phyloP scores from a whole-genome alignment of 2,888 invertebrate genomes.

The Neoitamus cyanurus region DNA sequence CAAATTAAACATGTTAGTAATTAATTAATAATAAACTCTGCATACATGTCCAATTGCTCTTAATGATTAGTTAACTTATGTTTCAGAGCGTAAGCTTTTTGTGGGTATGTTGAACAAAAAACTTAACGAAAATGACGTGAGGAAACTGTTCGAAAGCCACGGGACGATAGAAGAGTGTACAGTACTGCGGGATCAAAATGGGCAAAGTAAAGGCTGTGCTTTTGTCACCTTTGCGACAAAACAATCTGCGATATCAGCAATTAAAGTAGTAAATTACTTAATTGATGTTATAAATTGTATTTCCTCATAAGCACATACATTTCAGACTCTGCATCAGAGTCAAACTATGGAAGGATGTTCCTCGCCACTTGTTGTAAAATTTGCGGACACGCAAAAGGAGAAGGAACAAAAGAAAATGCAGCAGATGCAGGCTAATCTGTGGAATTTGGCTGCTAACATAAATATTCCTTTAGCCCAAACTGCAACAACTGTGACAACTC shows the following conservation, averaged over 20 bases:
- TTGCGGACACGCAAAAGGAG: conserved; percentile 99
- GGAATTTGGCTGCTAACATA: conserved; percentile 79
- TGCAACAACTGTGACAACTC: conserved; percentile 68
- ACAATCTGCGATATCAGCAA: conserved; percentile 97
- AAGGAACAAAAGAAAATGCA: conserved; percentile 97
- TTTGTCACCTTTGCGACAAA: conserved; percentile 98
- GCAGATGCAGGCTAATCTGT: conserved; percentile 92
- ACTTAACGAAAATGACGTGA: conserved; percentile 92
- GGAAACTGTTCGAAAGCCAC: conserved; percentile 90
- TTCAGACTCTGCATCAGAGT: conserved; percentile 91
- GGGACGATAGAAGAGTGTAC: conserved; percentile 99
- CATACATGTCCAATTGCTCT: neutral
- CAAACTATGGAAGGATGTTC: conserved; percentile 99
- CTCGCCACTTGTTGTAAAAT: conserved; percentile 97
- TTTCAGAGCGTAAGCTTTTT: conserved; percentile 82
- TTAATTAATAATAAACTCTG: neutral
- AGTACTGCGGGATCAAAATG: conserved; percentile 93
- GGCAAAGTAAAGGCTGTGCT: conserved; percentile 98
- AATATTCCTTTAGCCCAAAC: conserved; percentile 68
- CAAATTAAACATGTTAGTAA: neutral
- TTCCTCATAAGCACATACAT: neutral
- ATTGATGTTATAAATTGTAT: neutral
- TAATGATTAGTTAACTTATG: neutral
- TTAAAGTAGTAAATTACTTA: conserved; percentile 74
- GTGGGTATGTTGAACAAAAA: conserved; percentile 99